Base-by-base conservation (phyloP, 2,797 vertebrate species). In the Cossypha niveicapilla region DNA sequence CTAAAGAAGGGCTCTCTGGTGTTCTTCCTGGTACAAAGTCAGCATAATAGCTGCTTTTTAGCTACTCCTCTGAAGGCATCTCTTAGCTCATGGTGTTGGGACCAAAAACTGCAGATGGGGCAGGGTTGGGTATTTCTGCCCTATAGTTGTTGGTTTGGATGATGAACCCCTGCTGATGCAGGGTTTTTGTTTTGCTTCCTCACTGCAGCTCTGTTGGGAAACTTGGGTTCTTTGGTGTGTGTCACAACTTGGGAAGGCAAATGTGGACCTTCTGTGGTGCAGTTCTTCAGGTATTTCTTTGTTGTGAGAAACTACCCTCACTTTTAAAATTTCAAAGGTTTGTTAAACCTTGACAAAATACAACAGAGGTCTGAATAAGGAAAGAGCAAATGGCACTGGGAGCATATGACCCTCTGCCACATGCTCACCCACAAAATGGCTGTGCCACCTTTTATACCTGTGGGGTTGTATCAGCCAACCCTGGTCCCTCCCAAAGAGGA, bases 141-240 rank as follows among this genome's bases (percentile, higher is more conserved):
- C 11, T n/a, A 0, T 18, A 27, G 7, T 0, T 37, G 24, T 3
- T 63, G 13, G 13, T 61, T 65, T 39, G 15, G 35, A 6, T 3
- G 51, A 13, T 3, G 30, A 54, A 30, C 6, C 19, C 11, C 27
- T 54, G 22, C 61, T 30, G 65, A 19, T 56, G 44, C 8, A 9
- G 25, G 4, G 14, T 0, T 0, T 28, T 67, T n/a, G 15, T 67
- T 80, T 63, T 41, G 34, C 13, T 82, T 82, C 61, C 42, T 65
- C 8, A 32, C 23, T 60, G 15, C 23, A n/a, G 27, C 25, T 62
- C 66, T 1, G 0, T 22, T 37, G 44, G 47, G 75, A 41, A 71
- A 19, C 51, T 51, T 30, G 44, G 5, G 27, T 30, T 37, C 4
- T 3, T 60, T 53, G n/a, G 10, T 53, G 1, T 19, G 4, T 61